Evolutionary conservation across 2,888 invertebrate genomes (phyloP), one percentile per base, ranked within the genome.

Genomic region (Serripes groenlandicus): DNA sequence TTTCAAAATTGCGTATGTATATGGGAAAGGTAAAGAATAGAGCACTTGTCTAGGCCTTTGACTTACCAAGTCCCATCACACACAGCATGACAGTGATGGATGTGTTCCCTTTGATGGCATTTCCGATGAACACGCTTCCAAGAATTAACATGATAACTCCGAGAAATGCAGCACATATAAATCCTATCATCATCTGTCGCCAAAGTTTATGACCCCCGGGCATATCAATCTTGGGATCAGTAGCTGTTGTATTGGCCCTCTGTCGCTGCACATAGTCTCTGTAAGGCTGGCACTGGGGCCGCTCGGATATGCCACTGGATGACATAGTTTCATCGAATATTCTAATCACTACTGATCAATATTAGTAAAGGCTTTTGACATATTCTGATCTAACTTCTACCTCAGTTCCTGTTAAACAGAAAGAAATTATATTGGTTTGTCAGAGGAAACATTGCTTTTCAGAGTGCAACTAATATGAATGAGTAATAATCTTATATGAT

Each of bases 1-100:
- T n/a, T n/a, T n/a, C n/a, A n/a, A n/a, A n/a, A n/a, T n/a, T n/a
- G n/a, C n/a, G n/a, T n/a, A n/a, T n/a, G n/a, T n/a, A n/a, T n/a
- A n/a, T n/a, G n/a, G n/a, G 42, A 42, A 7, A 42, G 42, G 42
- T 11, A 42, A 42, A 15, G 42, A 42, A 42, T 11, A 42, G 9
- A 42, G 15, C 15, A 11, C 42, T 42, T 42, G 42, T 42, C 7
- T 42, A 42, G 42, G 42, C 9, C 42, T 11, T n/a, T n/a, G n/a
- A 81, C 91, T 87, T 87, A 93, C 93, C 93, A 78, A 93, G 91
- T 68, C 93, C 93, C 89, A 93, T 88, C 15, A 93, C 90, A 90
- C 93, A 93, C n/a, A 93, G 80, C 92, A 93, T 92, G 15, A 93
- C 90, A n/a, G 91, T 90, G 56, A 92, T 91, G 9, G 92, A 90